Conservation (phyloP, 2,888 invertebrate genomes). For the Pycnomerus fuliginosus region DNA sequence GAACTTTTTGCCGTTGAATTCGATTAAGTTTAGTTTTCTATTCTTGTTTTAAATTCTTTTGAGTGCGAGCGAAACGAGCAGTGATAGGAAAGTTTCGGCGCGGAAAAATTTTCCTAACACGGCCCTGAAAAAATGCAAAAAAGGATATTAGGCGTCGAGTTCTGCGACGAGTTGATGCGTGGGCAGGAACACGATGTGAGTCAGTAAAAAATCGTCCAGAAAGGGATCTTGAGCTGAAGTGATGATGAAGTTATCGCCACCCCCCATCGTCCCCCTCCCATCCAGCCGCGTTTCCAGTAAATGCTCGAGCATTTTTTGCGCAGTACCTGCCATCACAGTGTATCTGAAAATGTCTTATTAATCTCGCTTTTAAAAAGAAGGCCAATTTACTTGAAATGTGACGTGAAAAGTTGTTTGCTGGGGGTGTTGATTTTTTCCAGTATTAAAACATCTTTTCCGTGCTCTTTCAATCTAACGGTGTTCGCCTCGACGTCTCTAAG, state of each 20-base stretch:
- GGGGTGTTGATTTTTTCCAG: slow-evolving; percentile 69
- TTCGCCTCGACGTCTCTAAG: slow-evolving; percentile 84
- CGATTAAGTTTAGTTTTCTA: no score
- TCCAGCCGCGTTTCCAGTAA: slow-evolving; percentile 77
- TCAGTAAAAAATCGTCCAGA: slow-evolving; percentile 79
- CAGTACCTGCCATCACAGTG: slow-evolving; percentile 84
- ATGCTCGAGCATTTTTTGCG: slow-evolving; percentile 84
- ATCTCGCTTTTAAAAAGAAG: slow-evolving; percentile 1
- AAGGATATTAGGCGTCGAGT: slow-evolving; percentile 76
- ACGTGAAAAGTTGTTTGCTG: slow-evolving; percentile 56
- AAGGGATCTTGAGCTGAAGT: slow-evolving; percentile 65
- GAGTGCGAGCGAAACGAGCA: no score
- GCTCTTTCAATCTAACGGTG: slow-evolving; percentile 80
- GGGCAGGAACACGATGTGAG: slow-evolving; percentile 81
- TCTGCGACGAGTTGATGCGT: slow-evolving; percentile 72
- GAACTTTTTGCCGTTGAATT: no score
- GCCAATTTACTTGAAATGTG: slow-evolving; percentile 65
- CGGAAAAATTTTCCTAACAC: no score
- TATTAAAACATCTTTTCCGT: slow-evolving; percentile 79
- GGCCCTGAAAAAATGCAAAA: no score
- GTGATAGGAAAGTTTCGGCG: no score
- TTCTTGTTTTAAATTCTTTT: no score
- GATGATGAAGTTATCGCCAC: slow-evolving; percentile 49
- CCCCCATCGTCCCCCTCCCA: slow-evolving; percentile 56
- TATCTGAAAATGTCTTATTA: slow-evolving; percentile 57